These are phyloP conservation scores for Enteromius fasciolatus DNA, from an alignment of 2,797 vertebrate genomes.

Conservation along the genomic window DNA sequence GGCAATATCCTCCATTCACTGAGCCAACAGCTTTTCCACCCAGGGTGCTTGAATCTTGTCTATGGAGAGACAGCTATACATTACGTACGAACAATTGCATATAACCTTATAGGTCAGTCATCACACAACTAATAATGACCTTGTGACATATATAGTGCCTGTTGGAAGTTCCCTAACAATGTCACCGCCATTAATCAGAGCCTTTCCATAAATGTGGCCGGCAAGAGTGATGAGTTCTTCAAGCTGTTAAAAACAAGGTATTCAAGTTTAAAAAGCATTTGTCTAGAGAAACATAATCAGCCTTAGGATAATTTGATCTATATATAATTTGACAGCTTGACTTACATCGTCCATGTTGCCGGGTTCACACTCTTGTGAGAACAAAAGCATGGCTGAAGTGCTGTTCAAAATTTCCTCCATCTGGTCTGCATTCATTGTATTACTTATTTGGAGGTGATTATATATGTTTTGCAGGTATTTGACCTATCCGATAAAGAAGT, in stretches of 20 bases:
- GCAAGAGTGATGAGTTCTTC: conserved; percentile 63
- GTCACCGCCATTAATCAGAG: accelerated
- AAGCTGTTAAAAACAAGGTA: conserved; percentile 36
- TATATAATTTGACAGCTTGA: not conserved
- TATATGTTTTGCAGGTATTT: not conserved
- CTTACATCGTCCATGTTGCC: conserved; percentile 15
- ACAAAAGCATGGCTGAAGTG: conserved; percentile 63
- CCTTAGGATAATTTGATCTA: not conserved
- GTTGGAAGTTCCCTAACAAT: conserved; percentile 47
- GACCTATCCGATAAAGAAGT: conserved; percentile 5
- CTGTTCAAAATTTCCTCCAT: conserved; percentile 51
- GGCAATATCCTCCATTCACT: conserved; percentile 45
- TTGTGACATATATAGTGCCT: conserved; percentile 68
- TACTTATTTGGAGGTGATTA: not conserved
- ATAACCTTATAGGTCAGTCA: not conserved
- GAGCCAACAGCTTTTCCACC: conserved; percentile 61
- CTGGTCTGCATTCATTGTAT: accelerated
- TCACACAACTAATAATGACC: conserved; percentile 58
- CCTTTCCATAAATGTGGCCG: conserved; percentile 61
- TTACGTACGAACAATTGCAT: not conserved
- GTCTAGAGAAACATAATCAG: not conserved
- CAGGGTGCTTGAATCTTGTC: conserved; percentile 51
- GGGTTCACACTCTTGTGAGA: conserved; percentile 63
- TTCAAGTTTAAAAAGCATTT: not conserved
- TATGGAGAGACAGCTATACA: not conserved